These are phyloP conservation scores for Frankliniella intonsa DNA, from an alignment of 2,888 invertebrate genomes.

Conservation along the genomic window DNA sequence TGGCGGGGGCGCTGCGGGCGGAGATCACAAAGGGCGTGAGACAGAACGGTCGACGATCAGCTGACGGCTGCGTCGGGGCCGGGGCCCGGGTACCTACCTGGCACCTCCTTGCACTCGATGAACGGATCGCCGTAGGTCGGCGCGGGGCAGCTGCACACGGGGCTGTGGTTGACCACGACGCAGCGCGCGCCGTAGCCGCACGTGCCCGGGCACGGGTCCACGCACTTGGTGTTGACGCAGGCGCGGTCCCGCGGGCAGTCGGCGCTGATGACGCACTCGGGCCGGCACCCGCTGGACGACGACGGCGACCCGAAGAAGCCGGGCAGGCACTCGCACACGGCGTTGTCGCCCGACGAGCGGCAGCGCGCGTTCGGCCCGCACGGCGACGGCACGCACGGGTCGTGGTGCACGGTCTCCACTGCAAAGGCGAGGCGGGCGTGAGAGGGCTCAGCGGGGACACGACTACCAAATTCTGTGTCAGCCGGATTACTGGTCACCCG, in stretches of 20 bases:
- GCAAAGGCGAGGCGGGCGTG: neutral
- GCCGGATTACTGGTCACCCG: no score
- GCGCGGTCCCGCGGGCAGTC: conserved; percentile 71
- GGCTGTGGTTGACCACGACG: conserved; percentile 75
- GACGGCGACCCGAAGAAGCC: conserved; percentile 68
- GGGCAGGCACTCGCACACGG: conserved; percentile 69
- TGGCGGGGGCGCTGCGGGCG: conserved; percentile 38
- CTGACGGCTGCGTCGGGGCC: no score
- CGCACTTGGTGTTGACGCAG: conserved; percentile 73
- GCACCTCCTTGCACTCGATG: conserved; percentile 56
- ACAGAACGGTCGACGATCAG: neutral
- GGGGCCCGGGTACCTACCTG: conserved; percentile 45
- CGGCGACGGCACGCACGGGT: conserved; percentile 57
- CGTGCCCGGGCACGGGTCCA: conserved; percentile 73
- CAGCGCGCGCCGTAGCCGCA: conserved; percentile 76
- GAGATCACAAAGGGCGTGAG: neutral
- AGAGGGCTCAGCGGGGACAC: no score
- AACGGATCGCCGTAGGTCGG: conserved; percentile 77
- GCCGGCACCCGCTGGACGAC: conserved; percentile 63
- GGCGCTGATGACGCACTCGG: conserved; percentile 76
- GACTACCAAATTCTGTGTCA: no score
- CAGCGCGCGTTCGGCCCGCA: conserved; percentile 77
- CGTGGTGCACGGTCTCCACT: conserved; percentile 42
- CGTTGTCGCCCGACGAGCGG: conserved; percentile 53
- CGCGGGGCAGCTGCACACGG: conserved; percentile 74